Conservation (phyloP, 2,888 invertebrate species). For the Siphonodentalium dalli region DNA sequence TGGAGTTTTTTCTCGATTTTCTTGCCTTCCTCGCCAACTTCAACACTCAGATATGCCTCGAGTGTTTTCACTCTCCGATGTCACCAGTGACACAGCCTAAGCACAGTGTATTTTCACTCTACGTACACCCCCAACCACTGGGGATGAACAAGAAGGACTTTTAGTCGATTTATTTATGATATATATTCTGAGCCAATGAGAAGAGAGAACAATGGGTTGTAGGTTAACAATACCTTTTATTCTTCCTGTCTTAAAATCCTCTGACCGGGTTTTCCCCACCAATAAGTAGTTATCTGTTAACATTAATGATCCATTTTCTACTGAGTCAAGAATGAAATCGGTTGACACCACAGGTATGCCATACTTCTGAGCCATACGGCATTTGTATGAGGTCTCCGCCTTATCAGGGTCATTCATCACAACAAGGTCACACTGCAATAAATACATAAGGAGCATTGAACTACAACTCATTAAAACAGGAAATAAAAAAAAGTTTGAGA, state of each 20-base stretch:
- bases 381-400: conserved; percentile 55
- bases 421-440: conserved; percentile 49
- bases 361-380: conserved; percentile 53
- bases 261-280: conserved; percentile 46
- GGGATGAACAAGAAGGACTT: too few relatives aligned
- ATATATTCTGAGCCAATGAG: too few relatives aligned
- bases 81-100: too few relatives aligned
- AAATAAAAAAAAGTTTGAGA: background rate
- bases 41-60: too few relatives aligned
- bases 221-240: conserved; percentile 58
- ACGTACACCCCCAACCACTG: too few relatives aligned
- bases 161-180: too few relatives aligned
- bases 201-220: too few relatives aligned
- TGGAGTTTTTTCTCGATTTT: too few relatives aligned
- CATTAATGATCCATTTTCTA: conserved; percentile 35
- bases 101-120: too few relatives aligned
- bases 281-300: conserved; percentile 46
- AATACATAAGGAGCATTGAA: background rate
- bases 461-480: too few relatives aligned
- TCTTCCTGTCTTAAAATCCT: conserved; percentile 54
- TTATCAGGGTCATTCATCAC: conserved; percentile 51
- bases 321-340: conserved; percentile 47
- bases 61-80: too few relatives aligned
- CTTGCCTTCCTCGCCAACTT: too few relatives aligned
- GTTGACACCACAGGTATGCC: conserved; percentile 55